Base-by-base conservation (phyloP, 2,113 vertebrate species). In the Vanacampus margaritifer region DNA sequence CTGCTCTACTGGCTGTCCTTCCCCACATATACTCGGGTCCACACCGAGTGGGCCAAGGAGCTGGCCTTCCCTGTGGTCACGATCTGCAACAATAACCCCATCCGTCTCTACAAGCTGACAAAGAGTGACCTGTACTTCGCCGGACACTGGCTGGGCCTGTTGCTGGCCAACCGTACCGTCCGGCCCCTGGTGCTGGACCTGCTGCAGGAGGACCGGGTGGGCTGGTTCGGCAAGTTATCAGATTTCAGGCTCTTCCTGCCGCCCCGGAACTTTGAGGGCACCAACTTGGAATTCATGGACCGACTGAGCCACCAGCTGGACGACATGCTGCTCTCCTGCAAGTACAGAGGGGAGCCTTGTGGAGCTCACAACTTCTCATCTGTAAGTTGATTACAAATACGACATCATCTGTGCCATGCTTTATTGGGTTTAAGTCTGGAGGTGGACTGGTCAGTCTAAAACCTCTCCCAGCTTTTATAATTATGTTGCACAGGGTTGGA, bases 281-380 rank as follows among this genome's bases (percentile, higher is more conserved):
- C 96, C 93, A 97, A 94, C 89, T 92, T 94, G 75, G 94, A 94
- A 82, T 97, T 99, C 91, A 94, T 99, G 94, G 95, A 98, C 89
- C 90, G 97, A 62, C 91, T 99, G 84, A 94, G 96, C 80, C 97
- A 99, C 88, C 96, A 96, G 80, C 91, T 99, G 68, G 97, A 98
- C 63, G 97, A 99, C 90, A 99, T 98, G 96, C 93, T 99, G 56
- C 94, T 99, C 36, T 95, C 94, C 50, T 99, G 97, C 93, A 98
- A 96, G 88, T 99, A 96, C 91, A 93, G 94, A 71, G 96, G 96
- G 68, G 95, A 98, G 79, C 90, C 91, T 53, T 98, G 97, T 67
- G 95, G 96, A 0, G 93, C 95, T 16, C 95, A 98, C 86, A 98
- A 99, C 94, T 99, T 98, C 94, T 95, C 96, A 45, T 93, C 95